Percentiles rank a stretch among this genome's conserved stretches.
phyloP scores from a whole-genome alignment of 2,888 invertebrate species.

The Catonia carolina region DNA sequence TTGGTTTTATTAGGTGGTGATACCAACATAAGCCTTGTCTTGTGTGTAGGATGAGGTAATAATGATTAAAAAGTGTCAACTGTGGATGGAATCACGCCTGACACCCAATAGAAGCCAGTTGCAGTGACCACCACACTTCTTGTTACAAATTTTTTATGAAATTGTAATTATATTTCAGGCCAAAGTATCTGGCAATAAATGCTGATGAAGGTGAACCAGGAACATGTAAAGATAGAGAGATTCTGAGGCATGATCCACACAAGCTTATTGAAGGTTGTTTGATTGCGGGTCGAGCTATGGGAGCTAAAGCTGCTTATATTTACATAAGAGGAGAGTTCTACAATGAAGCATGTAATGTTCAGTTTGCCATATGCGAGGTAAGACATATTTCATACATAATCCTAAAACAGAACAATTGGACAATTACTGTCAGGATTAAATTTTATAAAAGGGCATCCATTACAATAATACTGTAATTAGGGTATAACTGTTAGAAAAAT shows the following conservation, averaged over 20 bases:
- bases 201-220: constrained; percentile 99
- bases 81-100: no score
- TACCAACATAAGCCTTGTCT: neutral
- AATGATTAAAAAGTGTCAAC: no score
- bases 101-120: no score
- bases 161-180: no score
- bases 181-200: constrained; percentile 96
- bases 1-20: no score
- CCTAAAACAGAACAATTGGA: neutral
- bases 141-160: no score
- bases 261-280: constrained; percentile 94
- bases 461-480: neutral
- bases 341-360: constrained; percentile 97
- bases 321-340: constrained; percentile 99
- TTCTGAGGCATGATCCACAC: constrained; percentile 98
- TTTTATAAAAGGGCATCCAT: neutral
- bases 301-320: constrained; percentile 96
- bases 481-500: no score
- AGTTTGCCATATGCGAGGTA: constrained; percentile 92
- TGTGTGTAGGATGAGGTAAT: neutral
- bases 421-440: no score
- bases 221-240: constrained; percentile 98
- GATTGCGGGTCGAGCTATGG: constrained; percentile 92
- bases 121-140: no score
- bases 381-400: constrained; percentile 25